Evolutionary conservation across 1,140 invertebrate genomes (phyloP).

Genomic region (Cotesia glomerata): DNA sequence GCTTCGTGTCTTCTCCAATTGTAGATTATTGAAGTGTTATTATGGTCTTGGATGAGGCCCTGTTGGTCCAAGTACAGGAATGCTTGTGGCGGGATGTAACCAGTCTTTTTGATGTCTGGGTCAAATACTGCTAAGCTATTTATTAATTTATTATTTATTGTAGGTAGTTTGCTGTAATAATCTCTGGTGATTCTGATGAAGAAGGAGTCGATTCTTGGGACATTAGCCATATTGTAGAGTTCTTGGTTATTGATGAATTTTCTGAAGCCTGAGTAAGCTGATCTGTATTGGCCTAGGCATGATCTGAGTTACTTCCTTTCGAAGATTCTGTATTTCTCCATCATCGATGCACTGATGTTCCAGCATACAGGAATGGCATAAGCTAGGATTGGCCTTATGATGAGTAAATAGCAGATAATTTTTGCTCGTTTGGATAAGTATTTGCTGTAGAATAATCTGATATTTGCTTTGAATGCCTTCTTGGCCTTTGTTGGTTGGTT

Average conservation of each 20-base stretch:
- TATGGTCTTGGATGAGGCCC: neutral
- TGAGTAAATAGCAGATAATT: slow-evolving; percentile 14
- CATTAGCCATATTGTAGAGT: slow-evolving; percentile 33
- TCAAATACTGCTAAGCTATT: neutral
- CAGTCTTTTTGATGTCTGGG: neutral
- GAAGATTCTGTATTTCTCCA: neutral
- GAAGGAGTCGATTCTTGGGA: slow-evolving; percentile 37
- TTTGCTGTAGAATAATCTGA: slow-evolving; percentile 5
- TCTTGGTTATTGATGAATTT: slow-evolving; percentile 27
- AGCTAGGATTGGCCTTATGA: slow-evolving; percentile 14
- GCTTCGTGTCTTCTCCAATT: neutral
- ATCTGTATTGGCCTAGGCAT: slow-evolving; percentile 23
- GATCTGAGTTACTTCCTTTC: neutral
- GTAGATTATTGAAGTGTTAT: neutral
- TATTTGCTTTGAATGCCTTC: slow-evolving; percentile 9
- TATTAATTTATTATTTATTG: neutral
- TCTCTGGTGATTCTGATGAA: slow-evolving; percentile 35
- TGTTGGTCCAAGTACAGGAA: neutral
- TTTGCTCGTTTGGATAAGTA: slow-evolving; percentile 4
- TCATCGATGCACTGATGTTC: neutral
- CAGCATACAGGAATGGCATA: slow-evolving; percentile 7
- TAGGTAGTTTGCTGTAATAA: slow-evolving; percentile 16
- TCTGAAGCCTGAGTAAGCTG: slow-evolving; percentile 15
- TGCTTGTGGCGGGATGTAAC: neutral
- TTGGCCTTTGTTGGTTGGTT: neutral